Base-by-base conservation (phyloP, 2,888 invertebrate species). In the Dasypolia templi region DNA sequence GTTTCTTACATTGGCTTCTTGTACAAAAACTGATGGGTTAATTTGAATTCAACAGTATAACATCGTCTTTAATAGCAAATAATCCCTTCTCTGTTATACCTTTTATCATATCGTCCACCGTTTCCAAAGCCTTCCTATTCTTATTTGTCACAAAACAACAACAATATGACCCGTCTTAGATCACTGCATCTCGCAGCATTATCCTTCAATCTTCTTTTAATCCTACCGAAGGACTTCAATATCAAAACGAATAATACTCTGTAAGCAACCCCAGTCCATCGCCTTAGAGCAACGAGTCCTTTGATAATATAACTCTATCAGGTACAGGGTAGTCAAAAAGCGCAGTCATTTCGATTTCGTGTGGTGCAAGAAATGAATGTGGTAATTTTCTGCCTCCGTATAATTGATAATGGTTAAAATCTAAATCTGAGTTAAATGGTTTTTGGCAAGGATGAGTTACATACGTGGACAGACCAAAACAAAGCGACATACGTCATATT, bases 301-400 rank as follows among this genome's bases (percentile, higher is more conserved):
- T 92, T 92, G 91, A 91, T 90, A 86, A 89, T 89, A 86, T 89
- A 89, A 90, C 90, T 87, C 86, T 87, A 89, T 90, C 89, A 88
- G 86, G 85, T 51, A 75, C 29, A 22, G 79, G 82, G 56, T 84
- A 84, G 85, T 89, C 90, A 89, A 86, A 90, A 90, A 89, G 88
- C 84, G 85, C 83, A 82, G 87, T 88, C 82, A 90, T 90, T 89
- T 83, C 66, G 75, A 80, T 79, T 35, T n/a, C 29, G 42, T 75
- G 66, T 84, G 87, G 89, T 79, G 46, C 79, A 89, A 88, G 75
- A 12, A 39, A 19, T 29, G 4, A 14, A 9, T 29, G 1, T 63
- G 17, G 19, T 42, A 19, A 26, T 61, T 17, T 29, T 32, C 42
- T 26, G 0, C 0, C 32, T 62, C 39, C 53, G 11, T 29, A 7